Conservation (phyloP, 1,140 invertebrate species). For the Bombus impatiens region DNA sequence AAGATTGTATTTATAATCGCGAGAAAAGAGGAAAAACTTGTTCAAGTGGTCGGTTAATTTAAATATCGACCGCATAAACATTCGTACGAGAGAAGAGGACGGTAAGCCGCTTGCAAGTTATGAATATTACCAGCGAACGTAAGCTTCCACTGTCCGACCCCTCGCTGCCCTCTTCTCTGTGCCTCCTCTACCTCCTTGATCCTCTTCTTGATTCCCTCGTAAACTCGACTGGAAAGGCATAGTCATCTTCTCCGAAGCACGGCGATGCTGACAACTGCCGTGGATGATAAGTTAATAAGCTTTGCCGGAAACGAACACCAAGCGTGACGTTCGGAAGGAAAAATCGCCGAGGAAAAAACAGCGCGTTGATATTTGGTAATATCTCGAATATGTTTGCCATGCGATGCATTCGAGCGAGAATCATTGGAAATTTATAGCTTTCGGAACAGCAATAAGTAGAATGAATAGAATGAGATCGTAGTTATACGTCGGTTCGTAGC, state of each 20-base stretch:
- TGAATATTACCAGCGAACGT: constrained; percentile 42
- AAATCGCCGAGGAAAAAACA: background rate
- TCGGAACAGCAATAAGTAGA: background rate
- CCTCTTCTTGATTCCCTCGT: background rate
- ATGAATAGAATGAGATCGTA: background rate
- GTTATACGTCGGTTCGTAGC: background rate
- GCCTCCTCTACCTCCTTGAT: background rate
- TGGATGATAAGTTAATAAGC: constrained; percentile 12
- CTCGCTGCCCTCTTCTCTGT: background rate
- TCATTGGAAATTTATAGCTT: background rate
- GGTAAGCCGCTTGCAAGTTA: constrained; percentile 45
- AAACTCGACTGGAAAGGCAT: background rate
- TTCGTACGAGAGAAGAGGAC: background rate
- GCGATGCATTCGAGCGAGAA: too few relatives aligned
- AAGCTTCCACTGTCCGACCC: background rate
- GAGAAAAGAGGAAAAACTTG: constrained; percentile 11
- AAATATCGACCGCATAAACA: constrained; percentile 50
- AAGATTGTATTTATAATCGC: constrained; percentile 33
- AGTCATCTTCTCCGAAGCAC: background rate
- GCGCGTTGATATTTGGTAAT: background rate
- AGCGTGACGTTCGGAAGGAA: too few relatives aligned
- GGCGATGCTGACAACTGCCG: background rate
- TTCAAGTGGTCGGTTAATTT: constrained; percentile 36
- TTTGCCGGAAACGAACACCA: background rate
- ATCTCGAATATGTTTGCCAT: background rate